These are phyloP conservation scores for Glossophaga mutica DNA, from an alignment of 2,797 vertebrate species.

Conservation along the genomic window DNA sequence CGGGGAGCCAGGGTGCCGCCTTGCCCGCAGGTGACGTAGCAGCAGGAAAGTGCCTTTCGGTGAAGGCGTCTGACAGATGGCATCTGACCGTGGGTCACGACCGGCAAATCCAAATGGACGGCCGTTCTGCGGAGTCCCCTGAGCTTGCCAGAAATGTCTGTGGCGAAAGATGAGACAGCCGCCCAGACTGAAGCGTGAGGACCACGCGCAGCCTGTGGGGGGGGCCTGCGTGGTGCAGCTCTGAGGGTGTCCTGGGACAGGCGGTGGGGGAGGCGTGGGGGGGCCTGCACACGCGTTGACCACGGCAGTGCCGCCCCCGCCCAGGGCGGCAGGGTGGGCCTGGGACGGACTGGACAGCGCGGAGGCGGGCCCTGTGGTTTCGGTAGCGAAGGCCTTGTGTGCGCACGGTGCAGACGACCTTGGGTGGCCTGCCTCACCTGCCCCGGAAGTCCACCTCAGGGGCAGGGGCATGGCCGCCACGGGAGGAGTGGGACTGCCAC, in stretches of 20 bases:
- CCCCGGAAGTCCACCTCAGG: not conserved
- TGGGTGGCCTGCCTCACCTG: not conserved
- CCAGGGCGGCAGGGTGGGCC: not conserved
- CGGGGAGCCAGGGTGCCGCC: not conserved
- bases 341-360: not conserved
- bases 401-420: fast-evolving
- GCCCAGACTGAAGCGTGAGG: no score
- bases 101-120: not conserved
- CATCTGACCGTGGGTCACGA: not conserved
- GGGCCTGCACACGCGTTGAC: fast-evolving
- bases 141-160: no score
- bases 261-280: not conserved
- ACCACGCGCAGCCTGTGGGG: not conserved
- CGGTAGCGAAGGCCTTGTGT: not conserved
- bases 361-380: not conserved
- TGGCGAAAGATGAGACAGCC: not conserved
- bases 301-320: not conserved
- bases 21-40: not conserved
- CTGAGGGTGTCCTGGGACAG: not conserved
- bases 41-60: not conserved
- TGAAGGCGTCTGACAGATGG: not conserved
- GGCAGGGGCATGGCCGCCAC: not conserved
- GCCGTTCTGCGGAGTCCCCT: not conserved
- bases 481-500: not conserved
- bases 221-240: not conserved